Percentiles rank a stretch among this genome's conserved stretches.
Evolutionary conservation across 2,888 invertebrate genomes (phyloP).

Genomic region (Brenthis hecate): DNA sequence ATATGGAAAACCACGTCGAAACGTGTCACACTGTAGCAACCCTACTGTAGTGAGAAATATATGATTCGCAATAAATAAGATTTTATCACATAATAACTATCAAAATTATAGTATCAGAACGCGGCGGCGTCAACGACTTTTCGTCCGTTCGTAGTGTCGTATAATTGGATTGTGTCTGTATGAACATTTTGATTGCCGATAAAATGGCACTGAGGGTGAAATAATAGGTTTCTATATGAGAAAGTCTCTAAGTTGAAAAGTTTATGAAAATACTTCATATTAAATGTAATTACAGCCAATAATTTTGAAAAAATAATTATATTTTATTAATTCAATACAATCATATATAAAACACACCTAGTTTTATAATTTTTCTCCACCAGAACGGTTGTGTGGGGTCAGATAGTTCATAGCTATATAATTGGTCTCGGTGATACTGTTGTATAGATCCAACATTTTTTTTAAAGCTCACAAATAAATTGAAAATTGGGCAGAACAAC

Average conservation of each 20-base stretch:
- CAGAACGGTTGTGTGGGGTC: too few relatives aligned
- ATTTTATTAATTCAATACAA: too few relatives aligned
- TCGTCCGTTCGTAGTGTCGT: constrained; percentile 41
- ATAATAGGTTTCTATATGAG: constrained; percentile 33
- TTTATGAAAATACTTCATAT: neutral
- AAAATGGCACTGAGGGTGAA: constrained; percentile 53
- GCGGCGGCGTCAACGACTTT: constrained; percentile 39
- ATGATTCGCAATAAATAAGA: constrained; percentile 36
- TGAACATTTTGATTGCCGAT: constrained; percentile 55
- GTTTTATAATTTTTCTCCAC: too few relatives aligned
- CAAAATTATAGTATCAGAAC: constrained; percentile 43
- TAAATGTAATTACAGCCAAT: too few relatives aligned
- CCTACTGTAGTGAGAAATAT: constrained; percentile 29
- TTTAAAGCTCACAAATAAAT: too few relatives aligned
- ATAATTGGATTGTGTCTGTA: constrained; percentile 55
- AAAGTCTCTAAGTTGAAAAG: constrained; percentile 19
- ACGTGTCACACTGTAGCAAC: neutral
- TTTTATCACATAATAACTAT: constrained; percentile 41
- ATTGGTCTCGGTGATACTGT: too few relatives aligned
- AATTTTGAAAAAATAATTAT: too few relatives aligned
- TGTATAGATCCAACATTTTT: too few relatives aligned
- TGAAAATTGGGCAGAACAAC: too few relatives aligned
- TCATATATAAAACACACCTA: too few relatives aligned
- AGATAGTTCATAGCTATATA: too few relatives aligned
- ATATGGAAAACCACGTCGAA: neutral